Evolutionary conservation across 2,888 invertebrate species (phyloP).

Genomic region (Lycaena phlaeas): DNA sequence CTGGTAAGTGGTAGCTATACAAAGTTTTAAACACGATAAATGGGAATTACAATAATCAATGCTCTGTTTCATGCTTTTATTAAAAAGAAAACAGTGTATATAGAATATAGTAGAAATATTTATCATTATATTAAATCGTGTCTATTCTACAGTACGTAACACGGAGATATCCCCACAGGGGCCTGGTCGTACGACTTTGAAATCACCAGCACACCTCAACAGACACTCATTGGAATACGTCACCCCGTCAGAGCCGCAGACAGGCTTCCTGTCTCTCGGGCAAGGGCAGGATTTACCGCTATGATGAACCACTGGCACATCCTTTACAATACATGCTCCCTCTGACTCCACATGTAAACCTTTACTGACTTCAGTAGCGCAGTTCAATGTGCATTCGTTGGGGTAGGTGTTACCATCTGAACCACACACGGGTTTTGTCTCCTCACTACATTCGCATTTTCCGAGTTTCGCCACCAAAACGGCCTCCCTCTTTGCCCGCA

Average conservation of each 20-base stretch:
- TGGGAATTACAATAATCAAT: too few relatives aligned
- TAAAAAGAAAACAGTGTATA: too few relatives aligned
- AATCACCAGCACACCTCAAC: conserved; percentile 52
- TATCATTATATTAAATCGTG: too few relatives aligned
- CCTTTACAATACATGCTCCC: conserved; percentile 16
- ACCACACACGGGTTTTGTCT: conserved; percentile 29
- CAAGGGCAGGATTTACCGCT: conserved; percentile 22
- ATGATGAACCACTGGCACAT: background rate
- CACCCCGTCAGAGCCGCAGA: conserved; percentile 79
- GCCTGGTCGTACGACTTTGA: conserved; percentile 16
- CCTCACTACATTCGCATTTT: conserved; percentile 10
- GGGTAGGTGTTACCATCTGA: conserved; percentile 30
- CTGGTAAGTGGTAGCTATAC: too few relatives aligned
- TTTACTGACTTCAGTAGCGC: conserved; percentile 18
- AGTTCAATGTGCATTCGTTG: conserved; percentile 25
- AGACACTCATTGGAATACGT: conserved; percentile 80
- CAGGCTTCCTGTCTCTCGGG: conserved; percentile 38
- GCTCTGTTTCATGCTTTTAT: too few relatives aligned
- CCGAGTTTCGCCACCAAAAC: background rate
- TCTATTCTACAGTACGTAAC: too few relatives aligned
- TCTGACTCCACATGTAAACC: conserved; percentile 17
- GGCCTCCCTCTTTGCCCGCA: background rate
- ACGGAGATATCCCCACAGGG: too few relatives aligned
- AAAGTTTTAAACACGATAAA: too few relatives aligned
- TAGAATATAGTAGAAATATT: too few relatives aligned